phyloP scores from a whole-genome alignment of 2,888 invertebrate species.

The Andrena praecox region DNA sequence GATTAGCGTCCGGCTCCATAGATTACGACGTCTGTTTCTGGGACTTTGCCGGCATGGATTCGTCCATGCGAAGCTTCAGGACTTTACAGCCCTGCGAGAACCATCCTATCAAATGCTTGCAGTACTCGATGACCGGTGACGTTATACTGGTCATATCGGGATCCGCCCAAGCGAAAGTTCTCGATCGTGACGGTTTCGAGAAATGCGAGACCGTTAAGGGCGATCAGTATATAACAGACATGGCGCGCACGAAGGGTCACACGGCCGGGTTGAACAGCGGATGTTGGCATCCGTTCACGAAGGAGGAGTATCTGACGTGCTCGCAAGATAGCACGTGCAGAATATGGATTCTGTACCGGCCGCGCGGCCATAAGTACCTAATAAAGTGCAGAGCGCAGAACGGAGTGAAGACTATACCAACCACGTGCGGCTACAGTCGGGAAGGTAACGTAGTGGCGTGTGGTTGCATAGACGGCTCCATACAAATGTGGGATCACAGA shows the following conservation, averaged over 20 bases:
- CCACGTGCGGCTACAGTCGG: conserved; percentile 92
- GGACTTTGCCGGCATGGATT: conserved; percentile 99
- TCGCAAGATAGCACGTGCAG: conserved; percentile 97
- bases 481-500: conserved; percentile 98
- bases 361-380: conserved; percentile 91
- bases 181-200: conserved; percentile 98
- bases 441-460: conserved; percentile 96
- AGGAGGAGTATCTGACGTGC: conserved; percentile 97
- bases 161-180: conserved; percentile 95
- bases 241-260: conserved; percentile 97
- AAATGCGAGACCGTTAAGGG: conserved; percentile 98
- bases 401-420: conserved; percentile 94
- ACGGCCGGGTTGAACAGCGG: conserved; percentile 94
- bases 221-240: conserved; percentile 97
- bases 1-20: conserved; percentile 95
- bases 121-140: conserved; percentile 98
- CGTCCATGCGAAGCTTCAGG: conserved; percentile 95
- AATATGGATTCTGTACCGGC: conserved; percentile 94
- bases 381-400: conserved; percentile 95
- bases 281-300: conserved; percentile 96
- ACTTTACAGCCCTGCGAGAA: conserved; percentile 98
- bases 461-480: conserved; percentile 97
- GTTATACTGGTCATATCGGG: conserved; percentile 96
- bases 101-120: conserved; percentile 95
- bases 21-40: conserved; percentile 99